phyloP scores from a whole-genome alignment of 2,797 vertebrate genomes.

The Perodicticus potto region DNA sequence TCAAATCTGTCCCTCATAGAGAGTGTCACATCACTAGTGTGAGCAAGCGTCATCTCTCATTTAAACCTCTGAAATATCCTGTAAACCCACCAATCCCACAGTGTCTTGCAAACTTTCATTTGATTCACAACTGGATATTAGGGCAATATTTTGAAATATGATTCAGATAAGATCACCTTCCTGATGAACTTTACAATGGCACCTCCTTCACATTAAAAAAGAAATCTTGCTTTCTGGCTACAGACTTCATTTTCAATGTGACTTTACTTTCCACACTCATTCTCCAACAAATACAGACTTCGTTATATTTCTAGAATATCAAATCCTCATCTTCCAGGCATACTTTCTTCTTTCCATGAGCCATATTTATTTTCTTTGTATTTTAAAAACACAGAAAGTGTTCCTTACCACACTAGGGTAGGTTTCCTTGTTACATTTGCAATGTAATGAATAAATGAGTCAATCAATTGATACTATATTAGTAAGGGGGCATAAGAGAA shows the following conservation, averaged over 20 bases:
- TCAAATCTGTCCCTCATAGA: neutral
- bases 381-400: neutral
- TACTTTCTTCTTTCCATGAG: neutral
- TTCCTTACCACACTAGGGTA: neutral
- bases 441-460: constrained; percentile 1
- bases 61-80: neutral
- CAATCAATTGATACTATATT: neutral
- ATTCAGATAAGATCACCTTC: neutral
- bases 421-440: neutral
- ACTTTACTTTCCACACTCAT: neutral
- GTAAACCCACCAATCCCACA: neutral
- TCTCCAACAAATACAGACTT: neutral
- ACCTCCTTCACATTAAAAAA: neutral
- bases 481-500: neutral
- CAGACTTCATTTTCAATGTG: neutral
- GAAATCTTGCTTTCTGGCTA: neutral
- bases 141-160: neutral
- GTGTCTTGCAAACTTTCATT: neutral
- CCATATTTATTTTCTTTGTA: neutral
- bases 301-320: neutral
- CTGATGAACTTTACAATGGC: neutral
- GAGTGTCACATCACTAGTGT: accelerated
- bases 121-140: neutral
- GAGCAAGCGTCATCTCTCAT: neutral
- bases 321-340: neutral